Percentiles rank a stretch among this genome's conserved stretches.
phyloP scores from a whole-genome alignment of 2,888 invertebrate species.

The Theretra japonica region DNA sequence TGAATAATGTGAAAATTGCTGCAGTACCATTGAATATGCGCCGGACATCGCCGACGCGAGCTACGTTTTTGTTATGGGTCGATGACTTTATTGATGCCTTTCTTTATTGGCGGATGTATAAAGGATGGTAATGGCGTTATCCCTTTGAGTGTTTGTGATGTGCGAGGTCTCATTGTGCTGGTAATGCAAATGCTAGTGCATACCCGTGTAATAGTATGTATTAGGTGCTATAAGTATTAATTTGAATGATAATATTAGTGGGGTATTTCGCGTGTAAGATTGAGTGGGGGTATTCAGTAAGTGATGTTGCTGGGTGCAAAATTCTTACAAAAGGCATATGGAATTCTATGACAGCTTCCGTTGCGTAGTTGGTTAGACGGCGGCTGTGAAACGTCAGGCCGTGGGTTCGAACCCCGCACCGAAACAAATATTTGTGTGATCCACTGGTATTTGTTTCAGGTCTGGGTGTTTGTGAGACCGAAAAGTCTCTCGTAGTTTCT shows the following conservation, averaged over 20 bases:
- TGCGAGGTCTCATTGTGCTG: conserved; percentile 26
- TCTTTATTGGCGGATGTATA: conserved; percentile 32
- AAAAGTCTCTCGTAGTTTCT: too few relatives aligned
- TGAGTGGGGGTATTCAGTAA: not conserved
- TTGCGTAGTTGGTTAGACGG: too few relatives aligned
- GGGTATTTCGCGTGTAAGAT: not conserved
- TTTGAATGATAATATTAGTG: not conserved
- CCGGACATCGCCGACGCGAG: conserved; percentile 59
- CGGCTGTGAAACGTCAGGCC: too few relatives aligned
- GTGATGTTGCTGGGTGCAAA: not conserved
- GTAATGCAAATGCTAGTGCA: conserved; percentile 20
- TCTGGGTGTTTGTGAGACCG: too few relatives aligned
- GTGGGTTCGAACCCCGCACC: too few relatives aligned
- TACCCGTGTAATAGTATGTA: not conserved
- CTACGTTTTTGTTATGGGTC: conserved; percentile 63
- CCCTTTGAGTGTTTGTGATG: conserved; percentile 26
- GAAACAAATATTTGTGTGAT: too few relatives aligned
- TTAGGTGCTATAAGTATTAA: not conserved
- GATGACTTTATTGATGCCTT: conserved; percentile 41
- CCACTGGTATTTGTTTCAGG: too few relatives aligned
- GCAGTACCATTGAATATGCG: conserved; percentile 69
- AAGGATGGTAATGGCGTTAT: conserved; percentile 28
- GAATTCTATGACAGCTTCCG: too few relatives aligned
- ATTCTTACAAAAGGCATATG: too few relatives aligned
- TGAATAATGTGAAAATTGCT: conserved; percentile 76